These are phyloP conservation scores for Cephalopterus ornatus DNA, from an alignment of 2,113 vertebrate species.

Conservation along the genomic window DNA sequence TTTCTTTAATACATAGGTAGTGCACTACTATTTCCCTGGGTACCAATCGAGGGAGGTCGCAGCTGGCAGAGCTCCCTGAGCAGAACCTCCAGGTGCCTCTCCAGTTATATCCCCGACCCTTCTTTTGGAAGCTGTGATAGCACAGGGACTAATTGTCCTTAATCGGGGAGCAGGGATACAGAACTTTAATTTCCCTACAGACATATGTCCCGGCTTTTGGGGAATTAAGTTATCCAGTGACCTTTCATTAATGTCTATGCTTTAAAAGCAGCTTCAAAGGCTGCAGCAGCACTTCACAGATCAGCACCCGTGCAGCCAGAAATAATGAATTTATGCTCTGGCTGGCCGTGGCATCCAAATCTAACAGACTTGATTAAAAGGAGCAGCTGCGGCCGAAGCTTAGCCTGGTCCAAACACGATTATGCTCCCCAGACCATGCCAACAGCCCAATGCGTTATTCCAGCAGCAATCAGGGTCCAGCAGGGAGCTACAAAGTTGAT, in stretches of 20 bases:
- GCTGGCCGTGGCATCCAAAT: accelerated
- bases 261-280: not conserved
- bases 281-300: not conserved
- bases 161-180: not conserved
- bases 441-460: accelerated
- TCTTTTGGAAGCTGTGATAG: not conserved
- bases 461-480: not conserved
- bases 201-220: not conserved
- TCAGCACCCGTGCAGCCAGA: not conserved
- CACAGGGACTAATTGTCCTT: not conserved
- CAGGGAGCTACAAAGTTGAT: accelerated
- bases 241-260: not conserved
- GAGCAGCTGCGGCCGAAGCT: not conserved
- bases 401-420: accelerated
- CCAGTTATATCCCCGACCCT: accelerated
- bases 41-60: accelerated
- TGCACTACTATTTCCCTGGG: not conserved
- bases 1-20: accelerated
- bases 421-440: not conserved
- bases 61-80: not conserved
- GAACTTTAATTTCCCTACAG: not conserved
- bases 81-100: not conserved
- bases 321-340: not conserved
- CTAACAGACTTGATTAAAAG: not conserved
- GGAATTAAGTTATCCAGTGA: not conserved